Conservation (phyloP, 2,797 vertebrate genomes). For the Hyperoplus lanceolatus region DNA sequence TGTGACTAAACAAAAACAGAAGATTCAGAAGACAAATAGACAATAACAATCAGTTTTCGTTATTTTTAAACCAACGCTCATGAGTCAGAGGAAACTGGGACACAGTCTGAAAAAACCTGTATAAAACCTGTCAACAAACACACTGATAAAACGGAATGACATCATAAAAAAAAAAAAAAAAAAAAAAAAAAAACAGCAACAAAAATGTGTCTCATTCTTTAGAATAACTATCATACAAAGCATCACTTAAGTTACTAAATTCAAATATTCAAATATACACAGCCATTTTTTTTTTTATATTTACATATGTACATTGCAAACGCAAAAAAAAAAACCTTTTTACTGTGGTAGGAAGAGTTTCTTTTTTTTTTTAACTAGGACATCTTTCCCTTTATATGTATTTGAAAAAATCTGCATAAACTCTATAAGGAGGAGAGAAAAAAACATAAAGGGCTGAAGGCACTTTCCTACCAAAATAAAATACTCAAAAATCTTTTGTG, state of each 20-base stretch:
- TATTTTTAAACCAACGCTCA: constrained; percentile 59
- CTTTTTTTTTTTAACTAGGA: constrained; percentile 30
- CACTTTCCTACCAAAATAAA: constrained; percentile 90
- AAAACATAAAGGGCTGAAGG: constrained; percentile 85
- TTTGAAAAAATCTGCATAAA: constrained; percentile 76
- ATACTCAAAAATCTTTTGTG: constrained; percentile 82
- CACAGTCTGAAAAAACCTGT: constrained; percentile 57
- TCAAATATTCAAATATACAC: constrained; percentile 99
- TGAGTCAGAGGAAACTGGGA: constrained; percentile 45
- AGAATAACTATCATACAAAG: constrained; percentile 84
- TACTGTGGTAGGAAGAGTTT: constrained; percentile 75
- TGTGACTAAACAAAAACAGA: constrained; percentile 33
- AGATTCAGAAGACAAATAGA: constrained; percentile 37
- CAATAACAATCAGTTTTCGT: constrained; percentile 51
- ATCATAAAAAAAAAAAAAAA: constrained; percentile 73
- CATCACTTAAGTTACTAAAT: constrained; percentile 94
- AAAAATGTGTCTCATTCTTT: constrained; percentile 52
- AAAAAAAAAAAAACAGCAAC: constrained; percentile 55
- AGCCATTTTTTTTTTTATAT: constrained; percentile 91
- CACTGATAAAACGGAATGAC: constrained; percentile 91
- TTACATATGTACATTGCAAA: constrained; percentile 94
- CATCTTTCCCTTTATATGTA: constrained; percentile 71
- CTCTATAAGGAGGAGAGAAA: constrained; percentile 46
- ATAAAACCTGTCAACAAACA: constrained; percentile 70
- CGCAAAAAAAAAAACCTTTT: constrained; percentile 77